Base-by-base conservation (phyloP, 2,797 vertebrate species). In the Anguilla pacifica region DNA sequence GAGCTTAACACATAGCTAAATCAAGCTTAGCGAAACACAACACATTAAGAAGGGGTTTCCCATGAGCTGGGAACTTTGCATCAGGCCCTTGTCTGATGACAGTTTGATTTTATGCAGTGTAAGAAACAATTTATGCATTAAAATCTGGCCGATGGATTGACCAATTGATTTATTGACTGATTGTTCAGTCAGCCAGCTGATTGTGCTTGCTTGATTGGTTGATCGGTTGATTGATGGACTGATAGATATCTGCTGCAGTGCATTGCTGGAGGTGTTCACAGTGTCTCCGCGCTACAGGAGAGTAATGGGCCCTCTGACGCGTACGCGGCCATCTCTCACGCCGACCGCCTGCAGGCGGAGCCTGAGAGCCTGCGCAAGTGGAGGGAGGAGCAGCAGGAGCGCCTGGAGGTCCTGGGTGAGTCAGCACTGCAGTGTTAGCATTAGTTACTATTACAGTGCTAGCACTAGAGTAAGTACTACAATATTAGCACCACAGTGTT, bases 311-410 rank as follows among this genome's bases (percentile, higher is more conserved):
- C 97, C 5, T 97, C 97, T 92, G 97, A 99, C 67, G 94, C 96
- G 57, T 99, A 97, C 43, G 96, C 97, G 88, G 97, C 98, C 39
- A 97, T 98, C 92, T 99, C 98, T 88, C 97, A 94, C 85, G 98
- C 86, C 74, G 98, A 99, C 93, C 96, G 97, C 85, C 96, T 99
- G 93, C 98, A 98, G 57, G 97, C 97, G 0, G 98, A 99, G 93
- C 98, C 98, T 0, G 98, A 99, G 91, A 99, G 98, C 92, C 96
- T 99, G 91, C 97, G 98, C 88, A 99, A 97, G 90, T 99, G 98
- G 98, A 97, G 98, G 93, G 98, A 99, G 93, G 98, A 99, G 88
- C 98, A 99, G 86, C 95, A 87, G 0, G 98, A 98, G 1, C 96
- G 98, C 82, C 95, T 99, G 93, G 98, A 98, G 93, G 93, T 94